Evolutionary conservation across 2,888 invertebrate genomes (phyloP), one percentile per base, ranked within the genome.

Genomic region (Zaprionus lineosus): DNA sequence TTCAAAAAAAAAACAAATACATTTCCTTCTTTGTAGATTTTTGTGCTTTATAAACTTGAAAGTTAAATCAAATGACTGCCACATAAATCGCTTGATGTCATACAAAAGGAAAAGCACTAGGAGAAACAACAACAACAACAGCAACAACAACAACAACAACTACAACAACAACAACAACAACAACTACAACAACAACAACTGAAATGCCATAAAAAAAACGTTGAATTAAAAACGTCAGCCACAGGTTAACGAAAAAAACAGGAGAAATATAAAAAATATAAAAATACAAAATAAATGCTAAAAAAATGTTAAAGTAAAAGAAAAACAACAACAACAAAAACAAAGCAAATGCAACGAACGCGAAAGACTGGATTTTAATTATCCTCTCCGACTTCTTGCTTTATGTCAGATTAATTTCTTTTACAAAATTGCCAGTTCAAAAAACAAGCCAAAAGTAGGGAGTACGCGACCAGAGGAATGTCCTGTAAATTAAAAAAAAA

Each of bases 261-360:
- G n/a, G n/a, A n/a, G n/a, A n/a, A n/a, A n/a, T n/a, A n/a, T n/a
- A n/a, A n/a, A n/a, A n/a, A n/a, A n/a, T n/a, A n/a, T n/a, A n/a
- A n/a, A n/a, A n/a, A n/a, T n/a, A n/a, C n/a, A n/a, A n/a, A n/a
- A n/a, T n/a, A n/a, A n/a, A n/a, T n/a, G n/a, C n/a, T n/a, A 44
- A 61, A 59, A 59, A 40, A 19, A 61, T 31, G 21, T 36, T 21
- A n/a, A 24, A 44, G 33, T 29, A 48, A 64, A 46, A 47, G n/a
- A n/a, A n/a, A n/a, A n/a, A n/a, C n/a, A n/a, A 26, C 18, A 29
- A 7, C 39, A 50, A 29, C 40, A 50, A 44, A 26, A 52, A 24
- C 33, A 9, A 18, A 39, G 15, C 19, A 18, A 44, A 24, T 21
- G 34, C 43, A 50, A 65, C 44, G 43, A n/a, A n/a, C n/a, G n/a